Percentiles rank a stretch among this genome's conserved stretches.
Conservation (phyloP, 2,113 vertebrate species). For the Gymnarchus niloticus region DNA sequence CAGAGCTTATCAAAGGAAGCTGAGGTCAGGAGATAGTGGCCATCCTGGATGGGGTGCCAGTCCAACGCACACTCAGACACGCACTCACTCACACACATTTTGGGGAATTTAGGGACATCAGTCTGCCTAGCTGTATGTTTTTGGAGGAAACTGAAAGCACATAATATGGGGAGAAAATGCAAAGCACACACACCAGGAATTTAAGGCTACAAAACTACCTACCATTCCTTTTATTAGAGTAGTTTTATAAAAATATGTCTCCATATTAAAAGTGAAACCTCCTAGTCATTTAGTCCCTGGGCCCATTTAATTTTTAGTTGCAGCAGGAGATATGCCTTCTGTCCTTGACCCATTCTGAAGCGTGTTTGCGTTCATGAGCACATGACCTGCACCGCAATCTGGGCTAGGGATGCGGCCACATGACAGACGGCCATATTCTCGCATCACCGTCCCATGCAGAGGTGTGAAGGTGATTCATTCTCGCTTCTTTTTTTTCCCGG, state of each 20-base stretch:
- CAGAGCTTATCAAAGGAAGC: not conserved
- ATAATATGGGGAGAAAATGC: not conserved
- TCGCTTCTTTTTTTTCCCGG: not conserved
- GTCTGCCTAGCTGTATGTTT: not conserved
- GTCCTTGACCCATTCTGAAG: not conserved
- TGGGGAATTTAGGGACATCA: not conserved
- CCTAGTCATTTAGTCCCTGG: not conserved
- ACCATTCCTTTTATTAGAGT: not conserved
- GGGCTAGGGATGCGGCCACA: not conserved
- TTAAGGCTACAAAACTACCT: not conserved
- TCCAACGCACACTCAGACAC: not conserved
- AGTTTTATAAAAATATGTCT: not conserved
- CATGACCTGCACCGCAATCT: not conserved
- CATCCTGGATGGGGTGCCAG: not conserved
- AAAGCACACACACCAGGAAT: not conserved
- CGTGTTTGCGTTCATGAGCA: not conserved
- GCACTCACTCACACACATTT: not conserved
- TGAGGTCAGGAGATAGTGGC: not conserved
- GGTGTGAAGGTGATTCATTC: constrained; percentile 13
- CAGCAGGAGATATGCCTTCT: not conserved
- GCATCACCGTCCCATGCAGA: not conserved
- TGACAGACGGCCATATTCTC: not conserved
- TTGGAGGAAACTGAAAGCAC: not conserved
- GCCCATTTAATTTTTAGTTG: not conserved
- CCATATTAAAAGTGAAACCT: not conserved